Conservation (phyloP, 2,113 vertebrate species). For the Mormyrus iriodes region DNA sequence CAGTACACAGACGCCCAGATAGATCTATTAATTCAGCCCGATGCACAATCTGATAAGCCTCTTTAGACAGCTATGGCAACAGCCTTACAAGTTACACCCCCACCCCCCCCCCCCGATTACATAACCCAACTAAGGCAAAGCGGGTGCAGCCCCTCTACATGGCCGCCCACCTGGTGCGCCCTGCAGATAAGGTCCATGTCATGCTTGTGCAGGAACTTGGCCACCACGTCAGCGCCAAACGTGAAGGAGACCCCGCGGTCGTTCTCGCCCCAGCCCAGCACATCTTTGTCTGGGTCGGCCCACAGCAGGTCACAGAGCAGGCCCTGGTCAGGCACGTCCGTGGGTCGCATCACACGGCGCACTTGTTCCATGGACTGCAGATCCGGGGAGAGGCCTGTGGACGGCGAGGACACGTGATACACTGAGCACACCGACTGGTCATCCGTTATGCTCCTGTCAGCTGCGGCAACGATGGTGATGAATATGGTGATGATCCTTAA, state of each 20-base stretch:
- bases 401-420: neutral
- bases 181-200: conserved; percentile 78
- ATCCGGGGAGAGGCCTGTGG: conserved; percentile 64
- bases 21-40: neutral
- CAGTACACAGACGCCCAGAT: neutral
- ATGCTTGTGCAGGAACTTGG: conserved; percentile 73
- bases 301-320: conserved; percentile 84
- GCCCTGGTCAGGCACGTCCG: conserved; percentile 80
- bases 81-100: neutral
- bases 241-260: conserved; percentile 71
- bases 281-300: conserved; percentile 91
- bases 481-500: neutral
- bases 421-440: neutral
- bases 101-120: neutral
- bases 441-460: neutral
- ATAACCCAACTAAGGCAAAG: neutral
- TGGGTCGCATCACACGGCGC: conserved; percentile 90
- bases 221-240: conserved; percentile 69
- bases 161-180: conserved; percentile 62
- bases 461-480: neutral
- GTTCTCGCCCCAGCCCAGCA: conserved; percentile 70
- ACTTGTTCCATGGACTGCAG: conserved; percentile 79
- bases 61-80: neutral
- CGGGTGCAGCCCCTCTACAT: neutral
- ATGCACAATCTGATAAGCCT: neutral